Base-by-base conservation (phyloP, 2,113 vertebrate genomes). In the Jacana jacana region DNA sequence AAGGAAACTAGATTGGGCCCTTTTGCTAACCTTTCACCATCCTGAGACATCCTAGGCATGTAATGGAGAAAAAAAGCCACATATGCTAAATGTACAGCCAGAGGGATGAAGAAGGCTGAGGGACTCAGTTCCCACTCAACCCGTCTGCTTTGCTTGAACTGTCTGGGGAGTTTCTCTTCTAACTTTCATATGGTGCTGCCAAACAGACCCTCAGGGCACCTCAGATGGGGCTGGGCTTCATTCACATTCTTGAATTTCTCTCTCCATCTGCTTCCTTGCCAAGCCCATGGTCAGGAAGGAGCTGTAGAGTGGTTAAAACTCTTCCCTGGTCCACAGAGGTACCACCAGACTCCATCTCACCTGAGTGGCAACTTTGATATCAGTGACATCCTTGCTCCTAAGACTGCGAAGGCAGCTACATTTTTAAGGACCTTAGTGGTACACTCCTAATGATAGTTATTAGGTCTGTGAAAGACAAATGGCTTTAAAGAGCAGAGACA, bases 351-450 rank as follows among this genome's bases (percentile, higher is more conserved):
- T 73, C 17, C 44, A 76, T 1, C 40, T 61, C 24, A 12, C 25
- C 42, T 8, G 8, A 63, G 25, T 10, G 33, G 7, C 51, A 86
- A 13, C 68, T 73, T 7, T 33, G 20, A 7, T 11, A 69, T 4
- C 2, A 3, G 15, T 73, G 25, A 66, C 14, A 57, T 15, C 69
- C 49, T 46, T 3, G 22, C 39, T 46, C 30, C 78, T 52, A 82
- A 61, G 31, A 65, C 28, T 5, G 0, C 2, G 14, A 57, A 33
- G 61, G 66, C 49, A 80, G 28, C 17, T 64, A 48, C 0, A 0
- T 40, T 39, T 31, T 1, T 40, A 61, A 91, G 35, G 55, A 81
- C 37, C 40, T 25, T 30, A 17, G 31, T 2, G 1, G 37, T 28
- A 37, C 4, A 31, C 7, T 37, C 39, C 22, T 82, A 58, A 35